A percentile compares a stretch with the other conserved stretches of the same genome.
Evolutionary conservation across 2,888 invertebrate species (phyloP).

Genomic region (Amorpha juglandis): DNA sequence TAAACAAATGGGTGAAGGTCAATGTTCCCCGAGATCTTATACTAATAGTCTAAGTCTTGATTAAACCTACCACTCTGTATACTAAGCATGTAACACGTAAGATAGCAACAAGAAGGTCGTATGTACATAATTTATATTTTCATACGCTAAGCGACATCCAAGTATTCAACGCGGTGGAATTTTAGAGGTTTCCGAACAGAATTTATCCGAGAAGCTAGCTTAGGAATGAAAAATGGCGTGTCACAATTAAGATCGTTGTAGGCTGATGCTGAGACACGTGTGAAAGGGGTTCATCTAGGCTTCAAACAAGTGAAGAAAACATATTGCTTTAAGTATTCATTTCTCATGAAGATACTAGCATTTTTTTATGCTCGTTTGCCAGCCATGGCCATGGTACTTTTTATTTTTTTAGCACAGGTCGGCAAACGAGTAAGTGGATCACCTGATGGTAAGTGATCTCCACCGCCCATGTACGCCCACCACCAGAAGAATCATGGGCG

Average conservation of each 20-base stretch:
- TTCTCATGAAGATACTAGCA: too few species aligned
- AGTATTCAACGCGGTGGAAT: conserved; percentile 14
- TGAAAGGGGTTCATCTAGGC: background rate
- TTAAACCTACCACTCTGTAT: background rate
- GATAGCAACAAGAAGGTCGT: background rate
- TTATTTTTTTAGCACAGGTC: too few species aligned
- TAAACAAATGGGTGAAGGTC: too few species aligned
- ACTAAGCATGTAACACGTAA: conserved; percentile 8
- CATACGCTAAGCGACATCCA: conserved; percentile 12
- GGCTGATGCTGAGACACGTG: background rate
- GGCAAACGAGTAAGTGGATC: too few species aligned
- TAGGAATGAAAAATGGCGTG: background rate
- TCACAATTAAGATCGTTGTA: background rate
- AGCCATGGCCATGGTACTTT: too few species aligned
- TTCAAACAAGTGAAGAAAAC: too few species aligned
- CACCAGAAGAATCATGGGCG: too few species aligned
- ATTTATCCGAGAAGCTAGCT: conserved; percentile 9
- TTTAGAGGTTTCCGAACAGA: conserved; percentile 13
- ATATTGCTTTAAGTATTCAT: too few species aligned
- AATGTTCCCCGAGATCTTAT: too few species aligned
- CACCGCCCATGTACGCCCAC: too few species aligned
- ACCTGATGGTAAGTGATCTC: too few species aligned
- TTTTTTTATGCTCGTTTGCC: too few species aligned
- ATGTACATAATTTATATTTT: conserved; percentile 10
- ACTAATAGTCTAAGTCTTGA: background rate